phyloP scores from a whole-genome alignment of 37 sponge, comb jelly and placozoan species.

The Hormiphora californensis region DNA sequence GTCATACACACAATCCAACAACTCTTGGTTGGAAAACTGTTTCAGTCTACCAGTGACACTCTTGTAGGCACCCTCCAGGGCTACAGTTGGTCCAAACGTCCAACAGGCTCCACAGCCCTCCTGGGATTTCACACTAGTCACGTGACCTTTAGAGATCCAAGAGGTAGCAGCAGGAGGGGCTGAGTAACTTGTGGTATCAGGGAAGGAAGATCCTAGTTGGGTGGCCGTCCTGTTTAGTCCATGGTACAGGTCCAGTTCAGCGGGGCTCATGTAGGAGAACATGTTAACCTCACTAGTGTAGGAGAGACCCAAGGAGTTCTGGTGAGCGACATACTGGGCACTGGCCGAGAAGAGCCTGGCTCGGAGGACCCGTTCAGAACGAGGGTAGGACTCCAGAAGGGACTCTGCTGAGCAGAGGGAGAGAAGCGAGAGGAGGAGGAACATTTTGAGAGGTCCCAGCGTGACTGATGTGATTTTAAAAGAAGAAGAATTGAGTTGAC shows the following conservation, averaged over 20 bases:
- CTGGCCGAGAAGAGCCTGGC: neutral
- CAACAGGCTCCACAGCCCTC: constrained; percentile 7
- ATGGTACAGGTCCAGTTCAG: neutral
- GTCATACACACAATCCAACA: constrained; percentile 18
- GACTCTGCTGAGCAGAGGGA: too few relatives aligned
- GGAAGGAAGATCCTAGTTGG: neutral
- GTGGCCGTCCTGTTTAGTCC: neutral
- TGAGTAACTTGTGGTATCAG: neutral
- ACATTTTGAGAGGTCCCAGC: too few relatives aligned
- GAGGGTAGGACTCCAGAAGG: too few relatives aligned
- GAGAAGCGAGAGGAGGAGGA: too few relatives aligned
- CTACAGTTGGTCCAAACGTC: constrained; percentile 6
- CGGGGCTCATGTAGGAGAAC: neutral
- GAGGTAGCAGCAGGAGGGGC: neutral
- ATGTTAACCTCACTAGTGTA: neutral
- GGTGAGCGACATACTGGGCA: neutral
- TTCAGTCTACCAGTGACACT: neutral
- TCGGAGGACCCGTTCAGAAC: too few relatives aligned
- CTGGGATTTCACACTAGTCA: neutral
- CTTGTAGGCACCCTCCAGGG: constrained; percentile 12
- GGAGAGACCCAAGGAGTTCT: neutral
- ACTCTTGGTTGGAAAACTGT: constrained; percentile 10
- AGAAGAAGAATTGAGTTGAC: too few relatives aligned
- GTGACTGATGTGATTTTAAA: too few relatives aligned
- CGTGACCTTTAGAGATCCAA: neutral